Percentiles rank a stretch among this genome's conserved stretches.
Conservation (phyloP, 2,797 vertebrate species). For the Pseudochirops corinnae region DNA sequence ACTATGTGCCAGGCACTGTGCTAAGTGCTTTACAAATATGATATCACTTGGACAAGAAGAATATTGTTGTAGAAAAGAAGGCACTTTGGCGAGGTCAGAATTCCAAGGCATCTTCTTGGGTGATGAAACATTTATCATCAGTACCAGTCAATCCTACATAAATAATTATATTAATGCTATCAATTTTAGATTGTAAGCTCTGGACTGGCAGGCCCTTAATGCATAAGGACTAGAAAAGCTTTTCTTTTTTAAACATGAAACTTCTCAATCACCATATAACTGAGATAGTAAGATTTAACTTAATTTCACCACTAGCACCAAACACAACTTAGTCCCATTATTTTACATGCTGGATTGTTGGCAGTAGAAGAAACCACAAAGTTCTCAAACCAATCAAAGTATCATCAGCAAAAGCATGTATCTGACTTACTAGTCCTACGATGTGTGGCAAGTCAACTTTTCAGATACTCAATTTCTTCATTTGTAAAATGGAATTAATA, state of each 20-base stretch:
- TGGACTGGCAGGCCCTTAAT: not conserved
- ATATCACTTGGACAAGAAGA: not conserved
- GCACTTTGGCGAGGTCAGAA: not conserved
- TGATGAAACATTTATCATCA: not conserved
- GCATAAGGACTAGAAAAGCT: not conserved
- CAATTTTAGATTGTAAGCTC: not conserved
- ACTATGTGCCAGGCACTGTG: not conserved
- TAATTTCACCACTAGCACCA: constrained; percentile 35
- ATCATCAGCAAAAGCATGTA: constrained; percentile 42
- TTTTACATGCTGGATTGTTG: constrained; percentile 30
- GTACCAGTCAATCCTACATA: not conserved
- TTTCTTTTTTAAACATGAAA: not conserved
- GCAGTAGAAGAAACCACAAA: constrained; percentile 12
- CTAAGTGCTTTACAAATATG: not conserved
- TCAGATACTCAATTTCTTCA: constrained; percentile 6
- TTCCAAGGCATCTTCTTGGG: not conserved
- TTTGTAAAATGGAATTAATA: not conserved
- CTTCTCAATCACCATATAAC: not conserved
- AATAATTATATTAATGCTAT: not conserved
- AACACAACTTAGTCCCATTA: constrained; percentile 30
- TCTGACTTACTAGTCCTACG: constrained; percentile 19
- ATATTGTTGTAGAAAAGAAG: not conserved
- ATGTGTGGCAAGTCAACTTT: constrained; percentile 5
- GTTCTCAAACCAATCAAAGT: constrained; percentile 21
- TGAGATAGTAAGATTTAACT: constrained; percentile 38